Evolutionary conservation across 2,113 vertebrate genomes (phyloP).

Genomic region (Tachysurus fulvidraco): DNA sequence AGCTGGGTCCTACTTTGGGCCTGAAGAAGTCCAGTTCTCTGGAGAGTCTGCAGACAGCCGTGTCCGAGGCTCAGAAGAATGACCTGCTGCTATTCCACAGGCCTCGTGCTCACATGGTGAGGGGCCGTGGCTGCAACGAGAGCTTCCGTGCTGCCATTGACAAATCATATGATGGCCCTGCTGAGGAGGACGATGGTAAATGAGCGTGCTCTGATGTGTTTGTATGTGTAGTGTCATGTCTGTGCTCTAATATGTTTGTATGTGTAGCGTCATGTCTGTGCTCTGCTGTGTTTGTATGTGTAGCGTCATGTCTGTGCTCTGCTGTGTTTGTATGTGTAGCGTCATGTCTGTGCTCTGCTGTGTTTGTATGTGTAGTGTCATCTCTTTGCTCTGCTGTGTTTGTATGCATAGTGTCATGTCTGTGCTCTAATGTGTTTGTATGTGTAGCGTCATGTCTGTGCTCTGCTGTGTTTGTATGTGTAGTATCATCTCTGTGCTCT

Average conservation of each 20-base stretch:
- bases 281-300: not conserved
- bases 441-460: no score
- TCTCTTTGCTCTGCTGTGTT: no score
- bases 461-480: not conserved
- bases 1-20: slow-evolving; percentile 92
- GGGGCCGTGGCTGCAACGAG: slow-evolving; percentile 94
- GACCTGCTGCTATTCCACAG: slow-evolving; percentile 93
- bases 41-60: slow-evolving; percentile 96
- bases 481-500: not conserved
- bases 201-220: not conserved
- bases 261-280: not conserved
- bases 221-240: not conserved
- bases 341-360: not conserved
- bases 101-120: slow-evolving; percentile 89
- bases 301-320: not conserved
- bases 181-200: slow-evolving; percentile 86
- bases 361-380: no score
- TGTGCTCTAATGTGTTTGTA: not conserved
- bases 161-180: slow-evolving; percentile 94
- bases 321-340: not conserved
- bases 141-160: slow-evolving; percentile 98
- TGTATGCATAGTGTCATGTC: no score
- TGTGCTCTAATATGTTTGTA: not conserved
- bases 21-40: slow-evolving; percentile 96
- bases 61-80: slow-evolving; percentile 88